Base-by-base conservation (phyloP, 2,888 invertebrate species). In the Teleiodes luculella region DNA sequence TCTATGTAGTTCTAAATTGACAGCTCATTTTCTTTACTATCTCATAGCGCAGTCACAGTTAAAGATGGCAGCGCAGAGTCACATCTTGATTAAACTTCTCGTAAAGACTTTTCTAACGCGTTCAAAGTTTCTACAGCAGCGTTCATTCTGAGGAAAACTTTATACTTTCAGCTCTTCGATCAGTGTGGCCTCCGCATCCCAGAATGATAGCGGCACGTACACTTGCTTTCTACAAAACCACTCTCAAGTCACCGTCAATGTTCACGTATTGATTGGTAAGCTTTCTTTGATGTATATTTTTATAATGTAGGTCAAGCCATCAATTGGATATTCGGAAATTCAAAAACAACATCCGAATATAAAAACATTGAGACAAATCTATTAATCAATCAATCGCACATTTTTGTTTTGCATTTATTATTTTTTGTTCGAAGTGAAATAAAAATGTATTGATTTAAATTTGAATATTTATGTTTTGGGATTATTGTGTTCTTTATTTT, bases 231-330 rank as follows among this genome's bases (percentile, higher is more conserved):
- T 93, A 60, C 91, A 91, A 59, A 91, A 93, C 68, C 91, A 93
- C 65, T 92, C 92, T 49, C 92, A 91, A 68, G 92, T 91, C 13
- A 88, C 91, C 28, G 92, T 93, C 53, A 92, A 93, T 72, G 93
- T 94, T 54, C 93, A 93, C 68, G 93, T 93, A 54, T 81, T 94
- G 59, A 93, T 93, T 75, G 93, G 93, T 93, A 85, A 90, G 88
- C 76, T 31, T 11, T n/a, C 10, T 10, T 20, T 24, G 20, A 28
- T 30, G 6, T n/a, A 5, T 46, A 31, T 8, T 37, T 14, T 37
- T 37, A 37, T 7, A 37, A 14, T 33, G 10, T n/a, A n/a, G n/a
- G n/a, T n/a, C n/a, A n/a, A n/a, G n/a, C n/a, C n/a, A n/a, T n/a
- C n/a, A n/a, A n/a, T n/a, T n/a, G n/a, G n/a, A n/a, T n/a, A n/a